Conservation (phyloP, 2,113 vertebrate genomes). For the Pavo muticus region DNA sequence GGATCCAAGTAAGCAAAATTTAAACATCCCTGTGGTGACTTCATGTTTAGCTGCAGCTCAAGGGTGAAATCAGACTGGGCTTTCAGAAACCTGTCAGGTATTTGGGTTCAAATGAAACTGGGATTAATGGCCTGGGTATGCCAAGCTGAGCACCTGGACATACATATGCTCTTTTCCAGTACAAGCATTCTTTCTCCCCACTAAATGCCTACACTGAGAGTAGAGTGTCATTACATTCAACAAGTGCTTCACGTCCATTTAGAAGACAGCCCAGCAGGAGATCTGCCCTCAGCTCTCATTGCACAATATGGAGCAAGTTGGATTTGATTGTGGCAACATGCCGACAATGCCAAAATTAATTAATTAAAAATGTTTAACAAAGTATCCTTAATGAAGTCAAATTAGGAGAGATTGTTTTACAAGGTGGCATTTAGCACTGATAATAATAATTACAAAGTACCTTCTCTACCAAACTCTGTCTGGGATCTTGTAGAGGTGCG, state of each 20-base stretch:
- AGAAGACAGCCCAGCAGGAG: background rate
- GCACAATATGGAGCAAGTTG: conserved; percentile 10
- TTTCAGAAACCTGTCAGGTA: background rate
- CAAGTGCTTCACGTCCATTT: background rate
- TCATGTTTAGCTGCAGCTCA: background rate
- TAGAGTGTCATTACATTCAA: background rate
- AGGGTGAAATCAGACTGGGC: background rate
- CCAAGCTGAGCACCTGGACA: background rate
- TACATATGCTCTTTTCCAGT: background rate
- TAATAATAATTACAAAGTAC: conserved; percentile 37
- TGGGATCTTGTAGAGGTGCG: background rate
- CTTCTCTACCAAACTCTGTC: background rate
- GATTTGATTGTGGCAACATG: conserved; percentile 57
- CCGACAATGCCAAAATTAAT: conserved; percentile 27
- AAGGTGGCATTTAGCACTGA: conserved; percentile 29
- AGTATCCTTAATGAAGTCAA: conserved; percentile 48
- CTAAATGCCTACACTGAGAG: background rate
- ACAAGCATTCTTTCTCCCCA: background rate
- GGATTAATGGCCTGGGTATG: background rate
- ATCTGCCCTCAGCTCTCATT: background rate
- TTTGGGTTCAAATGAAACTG: background rate
- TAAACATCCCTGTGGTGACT: background rate
- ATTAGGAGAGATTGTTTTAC: conserved; percentile 27
- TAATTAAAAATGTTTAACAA: conserved; percentile 38
- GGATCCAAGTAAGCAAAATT: conserved; percentile 1